Base-by-base conservation (phyloP, 2,888 invertebrate species). In the Polymixis flavicincta region DNA sequence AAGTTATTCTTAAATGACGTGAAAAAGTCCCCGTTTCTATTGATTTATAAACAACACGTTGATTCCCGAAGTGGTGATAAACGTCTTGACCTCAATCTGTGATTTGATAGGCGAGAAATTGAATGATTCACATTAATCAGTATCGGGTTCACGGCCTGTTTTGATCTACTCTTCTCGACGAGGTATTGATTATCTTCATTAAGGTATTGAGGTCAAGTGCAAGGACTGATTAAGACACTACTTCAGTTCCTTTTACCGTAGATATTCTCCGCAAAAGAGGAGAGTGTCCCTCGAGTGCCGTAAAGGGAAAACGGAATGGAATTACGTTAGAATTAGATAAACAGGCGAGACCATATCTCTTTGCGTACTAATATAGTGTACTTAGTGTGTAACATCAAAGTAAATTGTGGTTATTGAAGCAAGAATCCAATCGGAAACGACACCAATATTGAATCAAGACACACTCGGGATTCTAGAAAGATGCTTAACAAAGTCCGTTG, bases 31-130 rank as follows among this genome's bases (percentile, higher is more conserved):
- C 78, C 54, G 65, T 54, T 73, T 55, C 32, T 66, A 48, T 50
- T 60, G 50, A 55, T 1, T 50, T 25, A 11, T 28, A 81, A 50
- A 52, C 63, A 60, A 60, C 37, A 7, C 19, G 22, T 25, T 71
- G 28, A 73, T 76, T 61, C 65, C 71, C 57, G 66, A 59, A 67
- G 55, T 61, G 59, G 5, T 60, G 77, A 86, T 85, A 83, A 81
- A 83, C 64, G 59, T 60, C 59, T 57, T 76, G 85, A 84, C 87
- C 83, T 80, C 68, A 54, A 74, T 71, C 42, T 28, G 8, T 73
- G 75, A 87, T 84, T 78, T 70, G 61, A 76, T 82, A 72, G 65
- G 77, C 83, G 76, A 72, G 78, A 83, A 84, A 85, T 78, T 80
- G 66, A 86, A 76, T 87, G 80, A 87, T 85, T 78, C 75, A 73